Conservation (phyloP, 2,888 invertebrate species). For the Epinotia bilunana region DNA sequence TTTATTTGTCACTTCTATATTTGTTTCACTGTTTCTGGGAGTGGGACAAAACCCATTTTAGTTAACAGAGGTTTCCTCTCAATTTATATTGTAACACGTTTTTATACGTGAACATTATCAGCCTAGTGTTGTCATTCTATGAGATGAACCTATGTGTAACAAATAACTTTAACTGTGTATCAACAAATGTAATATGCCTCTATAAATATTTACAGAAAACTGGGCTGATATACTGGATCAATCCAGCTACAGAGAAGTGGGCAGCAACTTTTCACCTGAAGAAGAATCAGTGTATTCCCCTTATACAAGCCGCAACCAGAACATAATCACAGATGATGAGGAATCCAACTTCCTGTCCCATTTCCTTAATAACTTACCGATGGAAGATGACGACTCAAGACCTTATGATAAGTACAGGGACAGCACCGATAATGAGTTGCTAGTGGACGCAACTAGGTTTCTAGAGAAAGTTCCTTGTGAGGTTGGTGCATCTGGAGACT, state of each 20-base stretch:
- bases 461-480: slow-evolving; percentile 85
- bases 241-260: slow-evolving; percentile 71
- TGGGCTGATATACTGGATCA: slow-evolving; percentile 81
- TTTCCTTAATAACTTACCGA: slow-evolving; percentile 75
- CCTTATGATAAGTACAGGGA: slow-evolving; percentile 73
- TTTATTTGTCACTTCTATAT: too few relatives aligned
- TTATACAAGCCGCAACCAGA: slow-evolving; percentile 67
- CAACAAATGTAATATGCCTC: not conserved
- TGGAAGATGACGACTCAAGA: slow-evolving; percentile 71
- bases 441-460: slow-evolving; percentile 79
- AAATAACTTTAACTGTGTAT: not conserved
- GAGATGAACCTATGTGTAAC: not conserved
- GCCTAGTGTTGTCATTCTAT: not conserved
- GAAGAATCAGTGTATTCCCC: slow-evolving; percentile 74
- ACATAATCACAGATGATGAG: slow-evolving; percentile 69
- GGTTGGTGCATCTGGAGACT: slow-evolving; percentile 83
- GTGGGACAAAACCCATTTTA: too few relatives aligned
- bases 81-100: too few relatives aligned
- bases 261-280: slow-evolving; percentile 72
- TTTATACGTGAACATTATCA: not conserved
- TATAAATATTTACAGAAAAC: slow-evolving; percentile 69
- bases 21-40: too few relatives aligned
- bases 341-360: slow-evolving; percentile 69
- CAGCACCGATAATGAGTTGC: slow-evolving; percentile 74
- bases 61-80: too few relatives aligned